phyloP scores from a whole-genome alignment of 2,797 vertebrate species.

The Hipposideros larvatus region DNA sequence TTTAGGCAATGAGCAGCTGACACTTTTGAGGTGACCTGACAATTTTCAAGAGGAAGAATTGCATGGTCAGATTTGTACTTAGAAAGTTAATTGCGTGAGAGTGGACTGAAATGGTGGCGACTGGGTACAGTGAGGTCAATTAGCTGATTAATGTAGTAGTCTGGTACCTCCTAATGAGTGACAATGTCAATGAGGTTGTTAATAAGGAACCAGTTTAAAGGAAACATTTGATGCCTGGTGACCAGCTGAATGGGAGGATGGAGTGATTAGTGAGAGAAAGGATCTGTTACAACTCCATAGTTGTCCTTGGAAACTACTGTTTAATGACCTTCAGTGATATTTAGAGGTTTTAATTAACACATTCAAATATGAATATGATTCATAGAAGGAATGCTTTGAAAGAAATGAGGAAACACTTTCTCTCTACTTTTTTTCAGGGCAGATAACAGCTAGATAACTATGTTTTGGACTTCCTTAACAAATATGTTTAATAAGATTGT shows the following conservation, averaged over 20 bases:
- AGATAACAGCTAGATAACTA: not conserved
- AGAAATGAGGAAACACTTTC: not conserved
- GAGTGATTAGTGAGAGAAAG: not conserved
- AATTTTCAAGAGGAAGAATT: not conserved
- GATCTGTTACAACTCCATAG: not conserved
- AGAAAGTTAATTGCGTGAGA: not conserved
- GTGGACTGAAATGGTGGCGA: not conserved
- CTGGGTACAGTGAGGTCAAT: not conserved
- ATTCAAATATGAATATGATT: not conserved
- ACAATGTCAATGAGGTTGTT: not conserved
- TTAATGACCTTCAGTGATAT: not conserved
- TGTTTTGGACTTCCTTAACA: not conserved
- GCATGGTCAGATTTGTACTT: not conserved
- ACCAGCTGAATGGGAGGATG: not conserved
- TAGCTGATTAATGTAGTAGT: not conserved
- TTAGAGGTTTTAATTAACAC: not conserved
- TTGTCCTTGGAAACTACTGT: not conserved
- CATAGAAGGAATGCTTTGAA: not conserved
- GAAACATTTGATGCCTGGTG: not conserved
- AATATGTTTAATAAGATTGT: not conserved
- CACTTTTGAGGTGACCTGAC: not conserved
- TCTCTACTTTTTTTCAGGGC: not conserved
- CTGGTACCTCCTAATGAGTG: not conserved
- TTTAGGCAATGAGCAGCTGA: not conserved
- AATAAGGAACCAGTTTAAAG: not conserved